Base-by-base conservation (phyloP, 2,113 vertebrate species). In the Entomyzon cyanotis region DNA sequence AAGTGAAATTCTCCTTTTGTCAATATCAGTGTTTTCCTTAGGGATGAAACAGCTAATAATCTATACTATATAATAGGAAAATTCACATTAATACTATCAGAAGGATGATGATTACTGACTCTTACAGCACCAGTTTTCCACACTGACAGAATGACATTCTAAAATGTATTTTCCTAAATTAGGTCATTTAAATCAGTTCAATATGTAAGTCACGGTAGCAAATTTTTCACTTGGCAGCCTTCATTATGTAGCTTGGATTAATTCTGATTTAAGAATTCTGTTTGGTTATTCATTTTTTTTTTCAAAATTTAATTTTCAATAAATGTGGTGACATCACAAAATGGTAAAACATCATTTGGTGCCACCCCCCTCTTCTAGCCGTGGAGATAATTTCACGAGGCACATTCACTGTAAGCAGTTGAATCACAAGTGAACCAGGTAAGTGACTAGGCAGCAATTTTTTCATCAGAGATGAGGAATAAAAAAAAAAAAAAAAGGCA, bases 111-210 rank as follows among this genome's bases (percentile, higher is more conserved):
- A 89, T 87, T 93, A 88, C 93, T 82, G 82, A 81, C 52, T 92
- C 21, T 94, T 93, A 84, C 5, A 93, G 79, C 62, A 87, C 83
- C 41, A 73, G 83, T 90, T 95, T 83, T 92, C 71, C 47, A 46
- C 73, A 78, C 25, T 58, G 77, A 71, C 70, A 89, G 52, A 90
- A 77, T 68, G 41, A 58, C 69, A 87, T 96, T 93, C 73, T 87
- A 81, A 96, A 93, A 92, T 42, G 60, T 31, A 16, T 94, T 96
- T 89, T 87, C 58, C 65, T 87, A 96, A 96, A 92, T 96, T 93
- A 93, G 90, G 90, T 93, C 80, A 91, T 93, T 89, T 96, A 87
- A 95, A 87, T 92, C 69, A 65, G 53, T 93, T 92, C 83, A 93
- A 52, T 81, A 94, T 84, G 73, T 93, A 94, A 97, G 92, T 89